A percentile compares a stretch with the other conserved stretches of the same genome.
Evolutionary conservation across 2,113 vertebrate genomes (phyloP).

Genomic region (Stigmatopora nigra): DNA sequence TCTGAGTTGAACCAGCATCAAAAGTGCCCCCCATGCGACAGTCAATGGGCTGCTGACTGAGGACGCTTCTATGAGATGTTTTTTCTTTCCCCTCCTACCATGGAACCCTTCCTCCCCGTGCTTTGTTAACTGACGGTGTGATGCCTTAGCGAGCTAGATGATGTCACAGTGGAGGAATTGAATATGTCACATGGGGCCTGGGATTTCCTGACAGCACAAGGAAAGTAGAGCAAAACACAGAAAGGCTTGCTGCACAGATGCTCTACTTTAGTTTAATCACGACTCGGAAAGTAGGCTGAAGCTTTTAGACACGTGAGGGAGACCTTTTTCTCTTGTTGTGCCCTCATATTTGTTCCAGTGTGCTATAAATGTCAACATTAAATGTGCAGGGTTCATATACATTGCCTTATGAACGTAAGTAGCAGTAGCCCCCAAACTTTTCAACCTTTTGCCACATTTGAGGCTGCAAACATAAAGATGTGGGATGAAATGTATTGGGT

Average conservation of each 20-base stretch:
- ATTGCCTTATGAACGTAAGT: no score
- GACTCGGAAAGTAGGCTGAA: conserved; percentile 2
- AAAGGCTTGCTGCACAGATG: background rate
- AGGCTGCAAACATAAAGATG: no score
- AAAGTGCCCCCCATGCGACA: background rate
- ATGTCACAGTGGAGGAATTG: conserved; percentile 26
- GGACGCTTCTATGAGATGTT: conserved; percentile 35
- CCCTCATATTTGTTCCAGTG: background rate
- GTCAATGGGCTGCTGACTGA: conserved; percentile 20
- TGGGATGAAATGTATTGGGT: no score
- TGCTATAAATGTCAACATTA: background rate
- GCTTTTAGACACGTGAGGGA: background rate
- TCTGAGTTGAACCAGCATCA: conserved; percentile 18
- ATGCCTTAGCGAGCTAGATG: conserved; percentile 7
- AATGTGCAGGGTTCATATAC: conserved; percentile 8
- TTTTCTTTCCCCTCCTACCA: conserved; percentile 10
- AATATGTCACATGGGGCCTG: conserved; percentile 7
- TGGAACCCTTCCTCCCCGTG: background rate
- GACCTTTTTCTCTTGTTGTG: background rate
- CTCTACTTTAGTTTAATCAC: background rate
- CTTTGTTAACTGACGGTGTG: background rate
- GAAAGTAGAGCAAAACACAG: background rate
- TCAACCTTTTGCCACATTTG: no score
- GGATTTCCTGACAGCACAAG: conserved; percentile 16
- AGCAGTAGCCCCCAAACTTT: no score